A percentile compares a stretch with the other conserved stretches of the same genome.
Conservation (phyloP, 2,113 vertebrate species). For the Electrona antarctica region DNA sequence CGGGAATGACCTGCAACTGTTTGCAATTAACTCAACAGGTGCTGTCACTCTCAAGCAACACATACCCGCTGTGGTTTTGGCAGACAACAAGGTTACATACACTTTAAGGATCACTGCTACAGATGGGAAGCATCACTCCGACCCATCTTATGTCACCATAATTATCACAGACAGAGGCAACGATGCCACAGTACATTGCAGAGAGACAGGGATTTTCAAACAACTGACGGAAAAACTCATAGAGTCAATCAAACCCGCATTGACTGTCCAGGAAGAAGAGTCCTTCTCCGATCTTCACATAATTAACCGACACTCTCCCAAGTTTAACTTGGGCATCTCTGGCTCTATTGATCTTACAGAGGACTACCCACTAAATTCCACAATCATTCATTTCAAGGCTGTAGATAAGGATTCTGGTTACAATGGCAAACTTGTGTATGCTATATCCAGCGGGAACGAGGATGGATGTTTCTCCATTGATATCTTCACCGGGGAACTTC, state of each 20-base stretch:
- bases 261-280: conserved; percentile 82
- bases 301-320: conserved; percentile 87
- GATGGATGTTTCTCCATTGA: conserved; percentile 90
- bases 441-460: conserved; percentile 90
- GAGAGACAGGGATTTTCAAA: conserved; percentile 87
- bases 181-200: conserved; percentile 79
- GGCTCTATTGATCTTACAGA: conserved; percentile 87
- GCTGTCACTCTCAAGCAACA: conserved; percentile 79
- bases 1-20: conserved; percentile 88
- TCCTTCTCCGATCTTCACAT: conserved; percentile 84
- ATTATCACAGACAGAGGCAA: conserved; percentile 79
- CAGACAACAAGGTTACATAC: conserved; percentile 69
- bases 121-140: conserved; percentile 86
- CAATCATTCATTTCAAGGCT: conserved; percentile 84
- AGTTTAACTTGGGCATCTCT: conserved; percentile 85
- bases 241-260: conserved; percentile 83
- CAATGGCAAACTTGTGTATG: conserved; percentile 87
- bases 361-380: conserved; percentile 78
- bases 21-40: conserved; percentile 85
- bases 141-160: conserved; percentile 84
- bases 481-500: conserved; percentile 86
- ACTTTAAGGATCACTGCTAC: conserved; percentile 86
- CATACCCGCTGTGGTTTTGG: conserved; percentile 69
- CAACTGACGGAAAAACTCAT: conserved; percentile 89
- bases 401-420: conserved; percentile 87